Conservation (phyloP, 2,888 invertebrate species). For the Agrotis exclamationis region DNA sequence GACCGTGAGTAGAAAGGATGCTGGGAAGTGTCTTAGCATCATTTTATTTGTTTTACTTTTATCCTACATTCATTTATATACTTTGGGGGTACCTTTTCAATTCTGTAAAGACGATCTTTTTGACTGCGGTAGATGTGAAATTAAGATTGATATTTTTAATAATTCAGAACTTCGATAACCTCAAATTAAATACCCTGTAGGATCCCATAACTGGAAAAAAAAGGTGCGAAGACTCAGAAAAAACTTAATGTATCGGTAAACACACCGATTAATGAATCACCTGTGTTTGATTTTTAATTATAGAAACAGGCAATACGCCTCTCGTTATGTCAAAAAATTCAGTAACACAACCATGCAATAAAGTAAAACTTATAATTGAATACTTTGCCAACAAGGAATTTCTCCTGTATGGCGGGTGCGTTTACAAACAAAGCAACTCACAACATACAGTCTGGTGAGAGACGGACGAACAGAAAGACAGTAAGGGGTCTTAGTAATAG, state of each 20-base stretch:
- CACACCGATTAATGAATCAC: not conserved
- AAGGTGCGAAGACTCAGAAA: not conserved
- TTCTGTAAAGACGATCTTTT: too few relatives aligned
- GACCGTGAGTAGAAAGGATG: conserved; percentile 5
- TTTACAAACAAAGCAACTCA: too few relatives aligned
- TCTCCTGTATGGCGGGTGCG: too few relatives aligned
- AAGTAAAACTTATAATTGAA: not conserved
- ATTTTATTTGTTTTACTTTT: conserved; percentile 16
- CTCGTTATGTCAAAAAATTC: not conserved
- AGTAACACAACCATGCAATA: not conserved
- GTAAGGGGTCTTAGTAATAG: too few relatives aligned
- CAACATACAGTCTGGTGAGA: too few relatives aligned
- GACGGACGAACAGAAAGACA: too few relatives aligned
- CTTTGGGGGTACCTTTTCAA: not conserved
- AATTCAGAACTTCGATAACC: not conserved
- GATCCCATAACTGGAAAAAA: not conserved
- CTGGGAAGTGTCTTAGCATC: conserved; percentile 10
- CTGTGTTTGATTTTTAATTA: not conserved
- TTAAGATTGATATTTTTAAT: too few relatives aligned
- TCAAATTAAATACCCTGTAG: not conserved
- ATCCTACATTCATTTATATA: not conserved
- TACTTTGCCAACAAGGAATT: too few relatives aligned
- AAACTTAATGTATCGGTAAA: not conserved
- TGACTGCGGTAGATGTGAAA: too few relatives aligned
- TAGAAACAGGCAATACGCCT: not conserved